A percentile compares a stretch with the other conserved stretches of the same genome.
phyloP scores from a whole-genome alignment of 2,113 vertebrate species.

The Anarrhichthys ocellatus region DNA sequence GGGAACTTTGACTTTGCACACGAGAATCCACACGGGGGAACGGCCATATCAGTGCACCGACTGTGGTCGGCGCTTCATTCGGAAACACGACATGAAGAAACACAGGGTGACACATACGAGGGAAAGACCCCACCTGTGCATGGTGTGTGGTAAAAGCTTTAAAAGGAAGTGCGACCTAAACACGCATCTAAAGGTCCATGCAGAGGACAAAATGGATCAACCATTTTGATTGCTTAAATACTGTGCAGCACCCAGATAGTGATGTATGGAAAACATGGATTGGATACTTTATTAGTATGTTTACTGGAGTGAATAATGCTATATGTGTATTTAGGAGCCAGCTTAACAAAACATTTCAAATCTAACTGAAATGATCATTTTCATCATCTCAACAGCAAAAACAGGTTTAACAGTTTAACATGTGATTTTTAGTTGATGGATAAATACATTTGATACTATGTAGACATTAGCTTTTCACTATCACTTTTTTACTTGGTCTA shows the following conservation, averaged over 20 bases:
- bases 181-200: background rate
- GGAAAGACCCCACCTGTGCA: constrained; percentile 16
- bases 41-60: constrained; percentile 10
- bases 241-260: background rate
- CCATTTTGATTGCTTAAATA: background rate
- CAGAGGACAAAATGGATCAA: background rate
- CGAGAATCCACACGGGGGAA: constrained; percentile 23
- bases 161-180: constrained; percentile 24
- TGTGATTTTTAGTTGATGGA: no score
- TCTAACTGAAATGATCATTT: no score
- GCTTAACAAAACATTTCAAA: no score
- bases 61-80: constrained; percentile 7
- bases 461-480: no score
- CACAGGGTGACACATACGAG: background rate
- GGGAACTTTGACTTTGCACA: constrained; percentile 21
- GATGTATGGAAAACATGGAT: background rate
- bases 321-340: no score
- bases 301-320: no score
- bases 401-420: no score
- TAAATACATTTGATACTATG: no score
- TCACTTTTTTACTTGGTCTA: no score
- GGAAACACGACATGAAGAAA: constrained; percentile 22
- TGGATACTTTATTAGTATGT: no score
- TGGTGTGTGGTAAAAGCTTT: constrained; percentile 14
- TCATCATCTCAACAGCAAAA: no score